Evolutionary conservation across 2,113 vertebrate species (phyloP), one percentile per base, ranked within the genome.

Genomic region (Lanius ludovicianus): DNA sequence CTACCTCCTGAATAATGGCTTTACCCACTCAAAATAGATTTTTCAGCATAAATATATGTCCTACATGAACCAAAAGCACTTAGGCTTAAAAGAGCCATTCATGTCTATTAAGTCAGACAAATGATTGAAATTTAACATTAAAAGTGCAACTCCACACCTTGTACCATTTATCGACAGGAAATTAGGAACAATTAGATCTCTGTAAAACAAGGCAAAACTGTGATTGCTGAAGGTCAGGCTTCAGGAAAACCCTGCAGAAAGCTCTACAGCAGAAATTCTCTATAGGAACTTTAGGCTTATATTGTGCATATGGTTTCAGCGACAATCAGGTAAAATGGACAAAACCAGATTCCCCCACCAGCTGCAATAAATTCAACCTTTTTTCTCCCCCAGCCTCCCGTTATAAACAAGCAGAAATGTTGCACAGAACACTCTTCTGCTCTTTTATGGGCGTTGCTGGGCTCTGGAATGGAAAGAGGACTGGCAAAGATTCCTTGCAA

Each of bases 111-210:
- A 94, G 53, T 82, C 84, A 74, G 98, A 98, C 97, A 98, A 98
- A 98, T 98, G 97, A 98, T 93, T 97, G 96, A 98, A 97, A 97
- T 96, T 94, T 91, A 97, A 97, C 96, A 97, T 87, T 90, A 74
- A 68, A 95, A 92, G 97, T 71, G 76, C 93, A 93, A 27, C 78
- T 95, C 95, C 95, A 96, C 98, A 98, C 98, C 98, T 98, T 98
- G 97, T 97, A 98, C 95, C 97, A 97, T 98, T 98, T 98, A 98
- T 88, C 15, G 49, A 69, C 97, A 98, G 98, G 98, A 98, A 98
- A 98, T 98, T 97, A 98, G 96, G 89, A 98, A 97, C 97, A 98
- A 98, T 98, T 98, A 98, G 95, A 96, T 97, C 97, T 98, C 97
- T 97, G 96, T 96, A 96, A 97, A 95, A 94, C 96, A 97, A 95